Percentiles rank a stretch among this genome's conserved stretches.
Evolutionary conservation across 2,888 invertebrate species (phyloP).

Genomic region (Cerastoderma edule): DNA sequence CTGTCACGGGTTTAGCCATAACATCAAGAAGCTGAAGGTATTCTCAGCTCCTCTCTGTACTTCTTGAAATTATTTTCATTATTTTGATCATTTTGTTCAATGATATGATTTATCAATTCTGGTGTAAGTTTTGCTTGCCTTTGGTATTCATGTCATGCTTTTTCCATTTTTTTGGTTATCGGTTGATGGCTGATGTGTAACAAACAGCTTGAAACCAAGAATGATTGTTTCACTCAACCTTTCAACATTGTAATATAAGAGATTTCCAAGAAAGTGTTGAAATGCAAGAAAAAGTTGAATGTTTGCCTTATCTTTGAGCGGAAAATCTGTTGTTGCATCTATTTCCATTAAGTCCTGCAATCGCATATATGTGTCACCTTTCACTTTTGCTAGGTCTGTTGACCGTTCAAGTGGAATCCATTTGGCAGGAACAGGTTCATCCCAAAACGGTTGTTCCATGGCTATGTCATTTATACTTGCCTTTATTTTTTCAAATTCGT

Average conservation of each 20-base stretch:
- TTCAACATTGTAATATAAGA: conserved; percentile 47
- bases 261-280: conserved; percentile 50
- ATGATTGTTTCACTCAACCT: conserved; percentile 32
- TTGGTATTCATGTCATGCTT: conserved; percentile 8
- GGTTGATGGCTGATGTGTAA: conserved; percentile 27
- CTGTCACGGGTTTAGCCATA: no score
- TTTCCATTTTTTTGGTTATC: neutral
- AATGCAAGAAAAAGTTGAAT: conserved; percentile 33
- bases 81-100: neutral
- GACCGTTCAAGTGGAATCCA: neutral
- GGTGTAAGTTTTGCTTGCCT: neutral
- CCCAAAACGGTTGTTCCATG: neutral
- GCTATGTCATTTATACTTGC: no score
- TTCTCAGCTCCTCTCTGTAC: no score
- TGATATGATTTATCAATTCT: neutral
- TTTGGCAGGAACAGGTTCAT: neutral
- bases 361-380: neutral
- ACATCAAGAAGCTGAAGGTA: no score
- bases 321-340: conserved; percentile 20
- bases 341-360: neutral
- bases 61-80: neutral
- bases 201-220: conserved; percentile 50
- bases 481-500: neutral
- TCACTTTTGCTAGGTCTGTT: neutral
- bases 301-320: neutral